Percentiles rank a stretch among this genome's conserved stretches.
These are phyloP conservation scores for Crax fasciolata DNA, from an alignment of 2,797 vertebrate genomes.

Conservation along the genomic window DNA sequence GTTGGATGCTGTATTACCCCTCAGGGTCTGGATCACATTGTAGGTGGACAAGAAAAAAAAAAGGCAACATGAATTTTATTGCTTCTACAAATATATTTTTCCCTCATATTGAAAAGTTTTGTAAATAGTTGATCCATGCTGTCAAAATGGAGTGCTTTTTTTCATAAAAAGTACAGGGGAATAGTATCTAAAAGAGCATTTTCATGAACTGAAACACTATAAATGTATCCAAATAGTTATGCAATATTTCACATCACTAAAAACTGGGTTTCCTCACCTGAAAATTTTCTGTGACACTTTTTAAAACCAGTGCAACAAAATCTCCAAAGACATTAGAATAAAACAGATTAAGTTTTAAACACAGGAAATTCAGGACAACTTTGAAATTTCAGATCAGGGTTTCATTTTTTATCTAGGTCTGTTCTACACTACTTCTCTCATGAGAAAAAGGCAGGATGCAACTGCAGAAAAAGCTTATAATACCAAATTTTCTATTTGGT, in stretches of 20 bases:
- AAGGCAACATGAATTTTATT: not conserved
- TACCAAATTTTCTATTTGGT: not conserved
- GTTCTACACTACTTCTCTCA: not conserved
- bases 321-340: not conserved
- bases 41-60: not conserved
- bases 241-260: not conserved
- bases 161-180: not conserved
- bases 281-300: not conserved
- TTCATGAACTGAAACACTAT: not conserved
- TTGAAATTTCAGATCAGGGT: not conserved
- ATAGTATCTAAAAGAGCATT: not conserved
- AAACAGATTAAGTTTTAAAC: not conserved
- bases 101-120: not conserved
- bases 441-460: not conserved
- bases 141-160: not conserved
- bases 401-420: not conserved
- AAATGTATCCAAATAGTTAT: not conserved
- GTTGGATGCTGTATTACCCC: not conserved
- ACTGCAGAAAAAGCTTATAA: not conserved
- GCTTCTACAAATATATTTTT: not conserved
- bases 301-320: not conserved
- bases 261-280: not conserved
- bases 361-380: not conserved
- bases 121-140: not conserved
- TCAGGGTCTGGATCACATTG: not conserved